A percentile compares a stretch with the other conserved stretches of the same genome.
phyloP scores from a whole-genome alignment of 1,140 invertebrate genomes.

The Medauroidea extradentata region DNA sequence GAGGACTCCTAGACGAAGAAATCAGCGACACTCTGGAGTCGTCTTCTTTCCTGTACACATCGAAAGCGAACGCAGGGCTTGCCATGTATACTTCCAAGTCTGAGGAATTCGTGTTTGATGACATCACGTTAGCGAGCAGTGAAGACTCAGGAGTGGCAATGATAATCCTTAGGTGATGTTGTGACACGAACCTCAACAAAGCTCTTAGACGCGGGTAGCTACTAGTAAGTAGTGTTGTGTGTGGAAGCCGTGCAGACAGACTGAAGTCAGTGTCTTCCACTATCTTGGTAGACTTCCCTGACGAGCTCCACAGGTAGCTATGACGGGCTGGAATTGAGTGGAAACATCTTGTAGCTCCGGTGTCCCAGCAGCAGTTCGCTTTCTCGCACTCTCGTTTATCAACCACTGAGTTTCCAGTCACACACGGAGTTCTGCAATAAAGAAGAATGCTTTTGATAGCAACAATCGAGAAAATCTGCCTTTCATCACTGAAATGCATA shows the following conservation, averaged over 20 bases:
- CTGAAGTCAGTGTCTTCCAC: not conserved
- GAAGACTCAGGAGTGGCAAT: not conserved
- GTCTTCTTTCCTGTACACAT: conserved; percentile 2
- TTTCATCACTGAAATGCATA: no score
- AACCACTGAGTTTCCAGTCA: not conserved
- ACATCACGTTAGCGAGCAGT: not conserved
- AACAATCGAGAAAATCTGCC: no score
- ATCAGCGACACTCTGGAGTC: conserved; percentile 23
- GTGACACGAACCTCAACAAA: conserved; percentile 1
- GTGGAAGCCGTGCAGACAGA: not conserved
- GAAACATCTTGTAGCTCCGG: conserved; percentile 16
- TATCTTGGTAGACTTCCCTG: not conserved
- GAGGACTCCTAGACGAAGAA: conserved; percentile 38
- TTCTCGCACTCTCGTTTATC: conserved; percentile 16
- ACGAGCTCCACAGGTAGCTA: conserved; percentile 11
- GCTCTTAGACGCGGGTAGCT: not conserved
- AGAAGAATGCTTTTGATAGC: no score
- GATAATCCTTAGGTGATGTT: conserved; percentile 7
- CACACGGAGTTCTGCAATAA: not conserved
- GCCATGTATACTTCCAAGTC: not conserved
- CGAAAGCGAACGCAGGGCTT: conserved; percentile 13
- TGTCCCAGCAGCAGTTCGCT: conserved; percentile 25
- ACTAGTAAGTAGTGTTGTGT: conserved; percentile 7
- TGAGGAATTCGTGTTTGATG: not conserved
- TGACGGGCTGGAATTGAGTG: conserved; percentile 25